Base-by-base conservation (phyloP, 2,113 vertebrate genomes). In the Microtus ochrogaster region DNA sequence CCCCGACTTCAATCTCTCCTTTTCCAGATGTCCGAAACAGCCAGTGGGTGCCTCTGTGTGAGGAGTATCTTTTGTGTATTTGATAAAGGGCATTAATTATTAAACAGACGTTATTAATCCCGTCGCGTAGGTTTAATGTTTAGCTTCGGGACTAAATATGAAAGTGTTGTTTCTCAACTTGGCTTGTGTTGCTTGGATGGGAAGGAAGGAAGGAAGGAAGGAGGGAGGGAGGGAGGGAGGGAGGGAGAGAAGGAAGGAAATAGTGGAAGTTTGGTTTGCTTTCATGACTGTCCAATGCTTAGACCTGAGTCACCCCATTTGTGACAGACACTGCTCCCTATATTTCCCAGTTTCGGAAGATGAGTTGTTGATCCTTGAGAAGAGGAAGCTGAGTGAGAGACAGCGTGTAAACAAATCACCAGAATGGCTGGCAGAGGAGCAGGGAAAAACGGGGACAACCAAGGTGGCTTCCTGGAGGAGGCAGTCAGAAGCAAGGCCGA, bases 61-160 rank as follows among this genome's bases (percentile, higher is more conserved):
- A 52, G 30, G 5, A 86, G 30, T 2, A 26, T 12, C 70, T 82
- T 33, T 66, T 47, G 36, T 61, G 36, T 21, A n/a, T 72, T 8
- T 16, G 21, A 17, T 36, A 14, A 22, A 74, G 36, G 19, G 24
- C 61, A 79, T 12, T 13, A 96, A 93, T 97, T 72, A 97, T 95
- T 96, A 94, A 92, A 68, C 85, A 85, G 58, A 22, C 22, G 5
- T 14, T 58, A n/a, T 70, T 4, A 44, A 7, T 49, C 49, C 85
- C 21, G 7, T 70, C 70, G 65, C 74, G 28, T 61, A 36, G 72
- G 92, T 61, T 96, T 90, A 94, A 86, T 68, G 70, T 88, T 96
- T 90, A 70, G 55, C 68, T 55, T 17, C 61, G 63, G 39, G 76
- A 70, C 0, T 90, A 66, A 89, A 55, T 49, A 86, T 47, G 4